Evolutionary conservation across 2,797 vertebrate species (phyloP), one percentile per base, ranked within the genome.

Genomic region (Perodicticus potto): DNA sequence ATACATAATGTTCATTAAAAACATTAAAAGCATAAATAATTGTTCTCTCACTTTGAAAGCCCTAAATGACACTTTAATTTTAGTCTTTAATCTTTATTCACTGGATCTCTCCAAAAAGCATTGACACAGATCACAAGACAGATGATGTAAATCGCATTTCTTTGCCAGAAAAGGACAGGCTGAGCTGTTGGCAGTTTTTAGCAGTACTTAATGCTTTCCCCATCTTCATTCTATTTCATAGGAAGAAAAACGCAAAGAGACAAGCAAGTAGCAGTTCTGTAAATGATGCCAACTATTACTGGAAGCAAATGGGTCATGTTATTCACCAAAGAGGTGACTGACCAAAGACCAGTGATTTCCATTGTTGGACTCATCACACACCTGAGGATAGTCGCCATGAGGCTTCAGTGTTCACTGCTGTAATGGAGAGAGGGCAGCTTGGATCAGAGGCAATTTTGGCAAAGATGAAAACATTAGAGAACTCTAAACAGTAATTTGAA

Each of bases 1-100:
- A 77, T 85, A 85, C 86, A 53, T 40, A 88, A 67, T 93, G 5
- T 3, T 91, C 19, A 82, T 57, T n/a, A 82, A 81, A 82, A 73
- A 55, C 27, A 67, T 55, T 61, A 27, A 86, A 91, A 95, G 69
- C 10, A 57, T 17, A 85, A 87, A 20, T 61, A 78, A 84, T 23
- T 53, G 0, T 57, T 80, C 8, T 80, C 8, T 53, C 34, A 81
- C 20, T 78, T 49, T 34, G 72, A 91, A 84, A 76, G 53, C 4
- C 34, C 25, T 23, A 59, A 80, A n/a, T 63, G 20, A 57, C 20
- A 65, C 32, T 73, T 92, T 43, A 59, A 61, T 67, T 96, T 94
- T 63, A 40, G 34, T 91, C 25, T 86, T 82, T 59, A 53, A 37
- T 78, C 23, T 78, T 93, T 34, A 91, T 2, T 29, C 70, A 80